Evolutionary conservation across 2,113 vertebrate species (phyloP), one percentile per base, ranked within the genome.

Genomic region (Hassar affinis): DNA sequence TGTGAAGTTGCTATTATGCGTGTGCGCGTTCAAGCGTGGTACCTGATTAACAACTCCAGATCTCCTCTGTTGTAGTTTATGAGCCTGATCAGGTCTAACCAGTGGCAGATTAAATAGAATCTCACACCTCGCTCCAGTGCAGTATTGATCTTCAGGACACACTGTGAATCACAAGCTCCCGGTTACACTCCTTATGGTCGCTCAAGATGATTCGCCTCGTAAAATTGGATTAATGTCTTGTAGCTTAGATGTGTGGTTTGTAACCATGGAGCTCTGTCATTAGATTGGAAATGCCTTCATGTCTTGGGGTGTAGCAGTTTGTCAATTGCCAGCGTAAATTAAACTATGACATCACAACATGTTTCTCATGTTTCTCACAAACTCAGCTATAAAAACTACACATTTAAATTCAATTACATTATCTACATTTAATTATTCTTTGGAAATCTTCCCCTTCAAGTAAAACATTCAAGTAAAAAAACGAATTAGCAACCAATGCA

Each of bases 51-150:
- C 14, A 22, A 42, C 52, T 45, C 54, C 54, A 27, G 35, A 47
- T 45, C 15, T 61, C 52, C 38, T 57, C 35, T 27, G 77, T 20
- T 79, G 56, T 56, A 77, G 30, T 77, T 77, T 56, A 56, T 15
- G 38, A 79, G 6, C 54, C 77, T 45, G 56, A 79, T 79, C 57
- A 30, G 56, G 52, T 78, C 30, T 78, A 78, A 57, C 52, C 76
- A 78, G 35, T 11, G 4, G 54, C 54, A 47, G 56, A 47, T 79
- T 79, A 61, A 61, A 79, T 61, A 79, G 35, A 79, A 61, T 45
- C 77, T 79, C 15, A 27, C 35, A 18, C 54, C 56, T 78, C 8
- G 6, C 77, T 18, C 38, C 8, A 47, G 77, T n/a, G 57, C 35
- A 25, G 10, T 61, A 79, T 79, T 47, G 56, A 79, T 61, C 38